Base-by-base conservation (phyloP, 2,797 vertebrate species). In the Typhlichthys subterraneus region DNA sequence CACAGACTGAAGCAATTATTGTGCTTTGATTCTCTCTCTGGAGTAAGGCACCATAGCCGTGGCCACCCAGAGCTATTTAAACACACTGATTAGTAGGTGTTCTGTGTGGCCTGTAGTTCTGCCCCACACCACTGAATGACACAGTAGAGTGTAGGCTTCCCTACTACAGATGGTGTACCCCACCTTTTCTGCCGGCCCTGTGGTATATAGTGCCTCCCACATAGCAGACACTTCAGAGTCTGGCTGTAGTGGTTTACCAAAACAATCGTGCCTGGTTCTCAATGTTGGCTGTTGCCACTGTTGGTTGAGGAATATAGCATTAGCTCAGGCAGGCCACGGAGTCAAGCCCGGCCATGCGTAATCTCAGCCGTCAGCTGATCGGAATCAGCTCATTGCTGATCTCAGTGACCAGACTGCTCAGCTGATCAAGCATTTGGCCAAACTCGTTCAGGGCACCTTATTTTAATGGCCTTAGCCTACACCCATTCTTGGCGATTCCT, bases 61-160 rank as follows among this genome's bases (percentile, higher is more conserved):
- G 83, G 78, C 87, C 87, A 86, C 82, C 49, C 59, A 51, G 69
- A 80, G 85, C 82, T 88, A 89, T 90, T 91, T 87, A 71, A 67
- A 83, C 69, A 49, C 69, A 31, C 80, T 90, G 85, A 91, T 91
- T 88, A 89, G 83, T 88, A 89, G 86, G 88, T 90, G 87, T 77
- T 65, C 69, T 53, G 77, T 74, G 84, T 67, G 31, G 76, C 73
- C 74, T 69, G 23, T 29, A 53, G 14, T 69, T 74, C 77, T 77
- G 82, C 81, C 83, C 85, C 52, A 60, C 66, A 2, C 70, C 59
- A 75, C 80, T 81, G 80, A 57, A 47, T 61, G 82, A 81, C 70
- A 80, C 77, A 65, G 72, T 81, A 89, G 87, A 89, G 88, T 88
- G 85, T 76, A 89, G 88, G 75, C 73, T 72, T 65, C 57, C 51